These are phyloP conservation scores for Mustela nigripes DNA, from an alignment of 2,113 vertebrate genomes.

Conservation along the genomic window DNA sequence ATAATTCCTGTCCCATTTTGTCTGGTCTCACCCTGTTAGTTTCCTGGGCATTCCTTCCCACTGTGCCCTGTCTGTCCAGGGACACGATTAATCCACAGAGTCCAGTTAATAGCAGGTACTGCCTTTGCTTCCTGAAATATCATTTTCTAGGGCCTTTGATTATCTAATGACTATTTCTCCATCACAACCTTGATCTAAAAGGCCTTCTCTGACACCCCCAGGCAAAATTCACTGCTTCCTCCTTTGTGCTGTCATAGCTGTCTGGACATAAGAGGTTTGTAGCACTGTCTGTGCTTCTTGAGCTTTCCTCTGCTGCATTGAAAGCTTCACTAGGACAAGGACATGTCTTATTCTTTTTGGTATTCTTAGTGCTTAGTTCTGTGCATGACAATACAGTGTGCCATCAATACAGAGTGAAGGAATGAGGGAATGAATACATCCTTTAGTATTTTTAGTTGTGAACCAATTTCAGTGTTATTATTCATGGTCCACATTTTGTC, in stretches of 20 bases:
- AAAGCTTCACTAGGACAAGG: constrained; percentile 23
- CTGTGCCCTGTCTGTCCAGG: neutral
- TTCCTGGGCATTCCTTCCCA: neutral
- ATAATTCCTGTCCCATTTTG: neutral
- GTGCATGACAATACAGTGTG: neutral
- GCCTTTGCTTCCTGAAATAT: constrained; percentile 24
- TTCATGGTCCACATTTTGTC: constrained; percentile 48
- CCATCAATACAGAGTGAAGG: constrained; percentile 2
- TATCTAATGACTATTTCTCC: neutral
- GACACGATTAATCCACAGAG: neutral
- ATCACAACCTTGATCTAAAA: constrained; percentile 33
- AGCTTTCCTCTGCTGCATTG: neutral
- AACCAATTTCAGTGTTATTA: constrained; percentile 54
- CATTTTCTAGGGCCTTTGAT: neutral
- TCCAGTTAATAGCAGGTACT: neutral
- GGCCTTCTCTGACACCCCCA: neutral
- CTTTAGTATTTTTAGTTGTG: constrained; percentile 34
- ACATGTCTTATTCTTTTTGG: neutral
- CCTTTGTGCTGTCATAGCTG: neutral
- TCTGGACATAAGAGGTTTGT: neutral
- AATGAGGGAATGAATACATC: constrained; percentile 43
- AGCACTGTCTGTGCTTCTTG: constrained; percentile 24
- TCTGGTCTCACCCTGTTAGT: neutral
- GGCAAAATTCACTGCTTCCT: neutral
- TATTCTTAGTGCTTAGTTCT: constrained; percentile 19